These are phyloP conservation scores for Prolemur simus DNA, from an alignment of 2,113 vertebrate species.

Conservation along the genomic window DNA sequence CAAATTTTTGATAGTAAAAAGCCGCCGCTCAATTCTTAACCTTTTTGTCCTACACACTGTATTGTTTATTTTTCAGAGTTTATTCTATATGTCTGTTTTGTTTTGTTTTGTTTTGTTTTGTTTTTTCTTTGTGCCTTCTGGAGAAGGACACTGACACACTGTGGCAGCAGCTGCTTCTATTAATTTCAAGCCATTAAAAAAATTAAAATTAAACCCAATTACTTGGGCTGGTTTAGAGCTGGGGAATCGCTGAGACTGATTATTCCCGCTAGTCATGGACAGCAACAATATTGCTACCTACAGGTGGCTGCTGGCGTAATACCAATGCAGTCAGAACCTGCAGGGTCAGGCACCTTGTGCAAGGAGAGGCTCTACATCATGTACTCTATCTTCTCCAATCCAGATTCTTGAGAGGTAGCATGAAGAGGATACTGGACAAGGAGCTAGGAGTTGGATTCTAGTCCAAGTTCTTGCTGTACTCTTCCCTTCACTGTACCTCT, in stretches of 20 bases:
- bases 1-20: slow-evolving; percentile 83
- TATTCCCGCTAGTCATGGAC: slow-evolving; percentile 90
- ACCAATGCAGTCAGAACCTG: background rate
- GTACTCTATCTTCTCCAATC: background rate
- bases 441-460: background rate
- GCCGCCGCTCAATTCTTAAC: slow-evolving; percentile 86
- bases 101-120: slow-evolving; percentile 79
- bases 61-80: slow-evolving; percentile 83
- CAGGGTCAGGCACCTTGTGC: background rate
- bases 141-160: slow-evolving; percentile 89
- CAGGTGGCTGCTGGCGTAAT: slow-evolving; percentile 80
- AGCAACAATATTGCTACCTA: slow-evolving; percentile 86
- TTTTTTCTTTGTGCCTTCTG: slow-evolving; percentile 83
- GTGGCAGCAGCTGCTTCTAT: slow-evolving; percentile 88
- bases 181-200: slow-evolving; percentile 91
- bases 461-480: background rate
- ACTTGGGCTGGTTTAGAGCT: slow-evolving; percentile 87
- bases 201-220: slow-evolving; percentile 92
- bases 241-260: slow-evolving; percentile 86
- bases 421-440: background rate
- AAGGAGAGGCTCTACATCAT: background rate
- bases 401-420: background rate
- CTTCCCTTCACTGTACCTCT: background rate
- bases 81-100: slow-evolving; percentile 58
- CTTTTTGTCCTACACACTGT: slow-evolving; percentile 84